These are phyloP conservation scores for Mugil cephalus DNA, from an alignment of 2,113 vertebrate species.

Conservation along the genomic window DNA sequence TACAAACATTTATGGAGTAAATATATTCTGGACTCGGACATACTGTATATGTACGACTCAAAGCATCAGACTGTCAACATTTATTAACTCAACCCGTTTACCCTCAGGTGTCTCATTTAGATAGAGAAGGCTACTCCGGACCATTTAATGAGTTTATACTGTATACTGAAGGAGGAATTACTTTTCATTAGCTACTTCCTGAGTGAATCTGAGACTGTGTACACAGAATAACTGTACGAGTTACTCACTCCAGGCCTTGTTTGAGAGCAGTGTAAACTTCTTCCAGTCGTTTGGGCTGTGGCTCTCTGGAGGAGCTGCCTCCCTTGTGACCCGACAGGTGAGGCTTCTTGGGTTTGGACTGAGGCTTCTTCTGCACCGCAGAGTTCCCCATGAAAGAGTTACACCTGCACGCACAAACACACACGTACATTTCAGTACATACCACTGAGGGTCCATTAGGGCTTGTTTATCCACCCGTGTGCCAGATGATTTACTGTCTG, in stretches of 20 bases:
- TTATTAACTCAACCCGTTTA: background rate
- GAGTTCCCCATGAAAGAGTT: slow-evolving; percentile 98
- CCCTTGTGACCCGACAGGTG: slow-evolving; percentile 93
- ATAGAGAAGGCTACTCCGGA: background rate
- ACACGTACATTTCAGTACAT: background rate
- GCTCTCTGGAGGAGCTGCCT: slow-evolving; percentile 90
- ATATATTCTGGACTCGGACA: background rate
- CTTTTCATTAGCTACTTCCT: slow-evolving; percentile 2
- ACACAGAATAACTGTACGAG: background rate
- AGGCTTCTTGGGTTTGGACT: slow-evolving; percentile 94
- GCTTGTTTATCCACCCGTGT: no score
- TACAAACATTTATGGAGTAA: slow-evolving; percentile 10
- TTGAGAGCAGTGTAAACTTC: slow-evolving; percentile 94
- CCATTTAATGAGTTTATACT: slow-evolving; percentile 1
- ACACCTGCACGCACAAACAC: slow-evolving; percentile 84
- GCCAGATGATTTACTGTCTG: background rate
- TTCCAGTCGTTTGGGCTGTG: slow-evolving; percentile 93
- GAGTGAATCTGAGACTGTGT: slow-evolving; percentile 1
- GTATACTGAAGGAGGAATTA: background rate
- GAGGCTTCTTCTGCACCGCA: slow-evolving; percentile 92
- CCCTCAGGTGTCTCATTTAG: background rate
- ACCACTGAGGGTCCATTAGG: no score
- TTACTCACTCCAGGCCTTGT: slow-evolving; percentile 93
- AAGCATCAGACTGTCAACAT: background rate
- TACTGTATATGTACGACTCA: background rate